Base-by-base conservation (phyloP, 2,888 invertebrate genomes). In the Druceiella hillmani region DNA sequence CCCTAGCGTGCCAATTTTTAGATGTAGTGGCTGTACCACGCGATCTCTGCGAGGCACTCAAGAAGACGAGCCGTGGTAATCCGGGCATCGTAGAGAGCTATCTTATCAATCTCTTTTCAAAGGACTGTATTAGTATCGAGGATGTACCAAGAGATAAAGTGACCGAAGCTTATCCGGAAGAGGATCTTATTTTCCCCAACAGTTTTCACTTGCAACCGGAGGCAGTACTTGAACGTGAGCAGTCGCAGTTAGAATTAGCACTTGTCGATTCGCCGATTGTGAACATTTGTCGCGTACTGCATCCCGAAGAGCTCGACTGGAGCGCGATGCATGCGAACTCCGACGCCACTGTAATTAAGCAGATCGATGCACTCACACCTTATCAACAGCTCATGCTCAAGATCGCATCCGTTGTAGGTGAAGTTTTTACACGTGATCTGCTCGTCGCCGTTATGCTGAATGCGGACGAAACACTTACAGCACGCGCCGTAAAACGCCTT, bases 311-410 rank as follows among this genome's bases (percentile, higher is more conserved):
- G 5, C 45, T 46, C 3, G 40, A 38, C 10, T 42, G 50, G 20
- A 35, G 36, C 5, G 40, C 42, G 20, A 45, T 44, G 12, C 9
- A 10, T 10, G 15, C 41, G 20, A 73, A 68, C 50, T 43, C 67
- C 33, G 66, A 71, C 44, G 66, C 71, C 10, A 55, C 73, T 40
- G 62, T 72, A 43, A 66, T 74, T 64, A 70, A 74, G 44, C 66
- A 74, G 54, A 72, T 74, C 43, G 74, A 74, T 55, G 67, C 72
- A n/a, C 61, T 78, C 29, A 73, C 72, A 3, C 68, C 74, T 1
- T 76, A 75, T 51, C 76, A 79, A 52, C 78, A 80, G 49, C 55
- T 75, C 36, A 57, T 80, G 29, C 55, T 80, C 9, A 79, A 78
- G 57, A 76, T 75, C 38, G 75, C 75, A 4, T 69, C 79, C 0